Percentiles rank a stretch among this genome's conserved stretches.
Conservation (phyloP, 2,888 invertebrate genomes). For the Cremastinae sp. region DNA sequence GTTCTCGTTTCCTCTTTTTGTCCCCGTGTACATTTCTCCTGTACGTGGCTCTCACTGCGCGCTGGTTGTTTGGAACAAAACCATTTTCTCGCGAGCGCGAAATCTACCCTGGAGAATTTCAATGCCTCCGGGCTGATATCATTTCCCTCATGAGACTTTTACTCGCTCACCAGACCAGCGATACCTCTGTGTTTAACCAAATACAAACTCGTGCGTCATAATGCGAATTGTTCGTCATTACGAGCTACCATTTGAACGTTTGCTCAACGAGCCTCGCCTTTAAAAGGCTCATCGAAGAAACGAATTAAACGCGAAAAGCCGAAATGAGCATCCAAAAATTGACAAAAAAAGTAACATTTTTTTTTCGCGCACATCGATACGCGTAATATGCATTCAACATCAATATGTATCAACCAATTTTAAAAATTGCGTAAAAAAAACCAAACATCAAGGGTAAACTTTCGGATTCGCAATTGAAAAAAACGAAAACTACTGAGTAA, state of each 20-base stretch:
- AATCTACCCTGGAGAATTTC: constrained; percentile 54
- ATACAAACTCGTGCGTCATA: too few species aligned
- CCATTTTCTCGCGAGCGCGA: constrained; percentile 50
- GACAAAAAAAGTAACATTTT: neutral
- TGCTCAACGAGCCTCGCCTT: too few species aligned
- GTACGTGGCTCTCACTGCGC: neutral
- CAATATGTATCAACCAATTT: too few species aligned
- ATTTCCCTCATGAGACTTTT: constrained; percentile 5
- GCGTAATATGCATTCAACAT: too few species aligned
- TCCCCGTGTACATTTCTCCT: too few species aligned
- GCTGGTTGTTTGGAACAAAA: constrained; percentile 33
- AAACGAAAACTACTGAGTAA: neutral
- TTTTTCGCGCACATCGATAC: too few species aligned
- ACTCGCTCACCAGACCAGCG: neutral
- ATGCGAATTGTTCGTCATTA: too few species aligned
- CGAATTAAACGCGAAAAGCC: constrained; percentile 3
- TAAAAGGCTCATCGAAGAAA: too few species aligned
- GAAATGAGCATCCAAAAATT: neutral
- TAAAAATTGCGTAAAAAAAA: too few species aligned
- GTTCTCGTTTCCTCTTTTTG: constrained; percentile 28
- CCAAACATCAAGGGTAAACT: too few species aligned
- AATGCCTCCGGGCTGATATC: constrained; percentile 49
- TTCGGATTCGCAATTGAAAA: neutral
- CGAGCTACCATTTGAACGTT: too few species aligned
- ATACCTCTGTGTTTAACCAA: neutral